A percentile compares a stretch with the other conserved stretches of the same genome.
Evolutionary conservation across 2,797 vertebrate species (phyloP).

Genomic region (Corythornis leucogaster): DNA sequence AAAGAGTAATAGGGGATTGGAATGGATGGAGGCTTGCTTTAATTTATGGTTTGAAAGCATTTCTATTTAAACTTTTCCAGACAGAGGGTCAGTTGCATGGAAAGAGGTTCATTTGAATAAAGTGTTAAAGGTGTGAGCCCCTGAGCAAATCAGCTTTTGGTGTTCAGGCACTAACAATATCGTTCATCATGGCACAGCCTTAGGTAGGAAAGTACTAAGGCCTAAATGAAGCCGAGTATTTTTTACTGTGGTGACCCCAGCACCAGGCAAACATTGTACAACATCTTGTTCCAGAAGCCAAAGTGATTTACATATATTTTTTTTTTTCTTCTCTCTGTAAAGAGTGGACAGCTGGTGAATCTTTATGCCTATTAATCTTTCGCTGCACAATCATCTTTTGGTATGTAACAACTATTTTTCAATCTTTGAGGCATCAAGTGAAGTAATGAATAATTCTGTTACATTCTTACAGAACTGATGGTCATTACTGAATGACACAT

Average conservation of each 20-base stretch:
- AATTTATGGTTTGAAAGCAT: background rate
- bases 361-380: constrained; percentile 63
- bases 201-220: background rate
- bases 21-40: background rate
- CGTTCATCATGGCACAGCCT: background rate
- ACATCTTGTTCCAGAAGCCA: constrained; percentile 17
- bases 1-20: background rate
- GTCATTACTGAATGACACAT: background rate
- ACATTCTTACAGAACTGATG: constrained; percentile 19
- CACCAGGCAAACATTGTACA: background rate
- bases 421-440: constrained; percentile 49
- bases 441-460: constrained; percentile 53
- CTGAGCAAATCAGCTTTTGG: background rate
- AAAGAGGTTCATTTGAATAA: constrained; percentile 1
- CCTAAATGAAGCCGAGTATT: background rate
- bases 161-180: background rate
- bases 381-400: constrained; percentile 1
- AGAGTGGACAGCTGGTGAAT: constrained; percentile 50
- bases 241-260: constrained; percentile 27
- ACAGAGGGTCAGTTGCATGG: background rate
- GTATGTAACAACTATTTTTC: constrained; percentile 62
- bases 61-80: constrained; percentile 38
- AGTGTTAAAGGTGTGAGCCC: background rate
- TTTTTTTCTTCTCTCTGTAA: background rate
- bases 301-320: constrained; percentile 43